Base-by-base conservation (phyloP, 2,113 vertebrate species). In the Australoheros scitulus region DNA sequence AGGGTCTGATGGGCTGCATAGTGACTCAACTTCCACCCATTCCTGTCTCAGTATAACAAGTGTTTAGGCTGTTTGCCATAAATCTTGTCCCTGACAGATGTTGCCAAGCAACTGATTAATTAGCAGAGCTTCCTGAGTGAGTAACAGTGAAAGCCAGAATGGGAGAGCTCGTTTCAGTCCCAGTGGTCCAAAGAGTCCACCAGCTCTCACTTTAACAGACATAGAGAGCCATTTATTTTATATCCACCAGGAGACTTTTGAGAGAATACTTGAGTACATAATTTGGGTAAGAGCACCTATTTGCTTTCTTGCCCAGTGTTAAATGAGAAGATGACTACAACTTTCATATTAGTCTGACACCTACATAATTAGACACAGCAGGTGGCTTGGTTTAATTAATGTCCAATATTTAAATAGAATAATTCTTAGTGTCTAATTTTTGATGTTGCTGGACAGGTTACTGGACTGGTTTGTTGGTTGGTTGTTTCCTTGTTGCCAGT, bases 51-150 rank as follows among this genome's bases (percentile, higher is more conserved):
- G 59, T 60, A 26, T 79, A 88, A 90, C 83, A 90, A 84, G 76
- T 92, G 91, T 90, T 91, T 84, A 68, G 68, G 82, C 64, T 72
- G 65, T 86, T 92, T 85, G 80, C 80, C 80, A 89, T 83, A 86
- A 88, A 86, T 92, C 75, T 76, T 65, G 76, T 76, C 68, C 52
- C 17, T 61, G 70, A 72, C 90, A 88, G 70, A 88, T 88, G 86
- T 90, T 88, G 86, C 89, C 76, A 88, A 82, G 89, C 88, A 90
- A 87, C 85, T 79, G 79, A 89, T 90, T 89, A 89, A 90, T 93
- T 90, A 87, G 64, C 60, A 29, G 68, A 81, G 41, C 32, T 47
- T 83, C 65, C 64, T 47, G 68, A 84, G 76, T 50, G 58, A 29
- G 55, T 75, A 82, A 10, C 29, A 64, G 52, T 22, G 41, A 8